phyloP scores from a whole-genome alignment of 2,888 invertebrate genomes.

The Mimachlamys varia region DNA sequence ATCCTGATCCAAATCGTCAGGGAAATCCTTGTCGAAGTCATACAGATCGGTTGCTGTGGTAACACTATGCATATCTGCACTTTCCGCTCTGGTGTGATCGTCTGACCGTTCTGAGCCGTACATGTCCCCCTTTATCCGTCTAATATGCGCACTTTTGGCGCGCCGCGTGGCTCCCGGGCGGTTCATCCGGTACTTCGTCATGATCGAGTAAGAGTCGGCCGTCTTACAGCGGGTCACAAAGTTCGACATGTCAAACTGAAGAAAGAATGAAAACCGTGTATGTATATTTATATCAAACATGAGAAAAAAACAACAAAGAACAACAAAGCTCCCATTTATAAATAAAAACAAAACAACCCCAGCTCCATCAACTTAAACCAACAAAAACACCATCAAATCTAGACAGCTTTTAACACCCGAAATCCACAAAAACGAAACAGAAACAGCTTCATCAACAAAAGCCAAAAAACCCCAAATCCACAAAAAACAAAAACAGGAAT shows the following conservation, averaged over 20 bases:
- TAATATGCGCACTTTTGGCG: slow-evolving; percentile 50
- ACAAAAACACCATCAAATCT: too few relatives aligned
- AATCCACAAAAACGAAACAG: too few relatives aligned
- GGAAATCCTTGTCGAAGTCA: slow-evolving; percentile 60
- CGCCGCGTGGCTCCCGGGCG: slow-evolving; percentile 54
- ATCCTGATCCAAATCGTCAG: slow-evolving; percentile 66
- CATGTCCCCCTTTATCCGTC: slow-evolving; percentile 43
- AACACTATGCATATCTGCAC: slow-evolving; percentile 57
- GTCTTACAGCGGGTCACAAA: slow-evolving; percentile 66
- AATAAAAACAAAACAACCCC: too few relatives aligned
- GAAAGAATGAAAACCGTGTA: background rate
- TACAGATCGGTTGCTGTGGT: slow-evolving; percentile 62
- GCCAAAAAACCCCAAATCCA: too few relatives aligned
- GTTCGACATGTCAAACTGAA: slow-evolving; percentile 68
- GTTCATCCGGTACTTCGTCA: slow-evolving; percentile 65
- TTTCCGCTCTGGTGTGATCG: slow-evolving; percentile 54
- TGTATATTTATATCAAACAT: background rate
- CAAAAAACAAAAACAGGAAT: too few relatives aligned
- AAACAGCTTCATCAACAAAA: too few relatives aligned
- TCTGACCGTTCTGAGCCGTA: slow-evolving; percentile 45
- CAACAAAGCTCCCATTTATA: too few relatives aligned
- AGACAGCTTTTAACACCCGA: too few relatives aligned
- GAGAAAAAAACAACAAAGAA: too few relatives aligned
- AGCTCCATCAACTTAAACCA: too few relatives aligned
- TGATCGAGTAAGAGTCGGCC: slow-evolving; percentile 66